Base-by-base conservation (phyloP, 2,888 invertebrate species). In the Thumatha senex region DNA sequence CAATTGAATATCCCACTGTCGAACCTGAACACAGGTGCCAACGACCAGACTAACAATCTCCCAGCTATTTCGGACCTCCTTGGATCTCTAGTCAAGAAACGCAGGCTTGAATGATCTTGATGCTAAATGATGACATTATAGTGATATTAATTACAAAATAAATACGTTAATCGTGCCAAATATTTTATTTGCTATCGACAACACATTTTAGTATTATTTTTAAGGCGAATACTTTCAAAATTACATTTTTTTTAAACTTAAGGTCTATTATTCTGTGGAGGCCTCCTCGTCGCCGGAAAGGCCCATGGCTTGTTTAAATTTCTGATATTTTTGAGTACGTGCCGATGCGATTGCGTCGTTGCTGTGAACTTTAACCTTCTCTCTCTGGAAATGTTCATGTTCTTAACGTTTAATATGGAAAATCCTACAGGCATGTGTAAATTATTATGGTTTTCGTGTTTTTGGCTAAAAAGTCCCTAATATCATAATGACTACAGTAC, bases 11-110 rank as follows among this genome's bases (percentile, higher is more conserved):
- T 92, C 41, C 89, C 91, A 0, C 64, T 92, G 40, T 78, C 92
- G 0, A 89, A 86, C 59, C 65, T 92, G 35, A 93, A 94, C 74
- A 93, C 94, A 0, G 93, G 93, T 0, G 92, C 93, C 15, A 93
- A 93, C 51, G 95, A 95, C 72, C 95, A 95, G 72, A 95, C 95
- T 0, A 95, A 94, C 79, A 95, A 95, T 76, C 82, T 96, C 53
- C 95, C 95, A 3, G 95, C 96, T 1, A 96, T 97, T 67, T 96
- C 96, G 0, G 97, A 97, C 84, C 93, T 97, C 61, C 88, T 96
- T 41, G 96, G 96, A 51, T 96, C 96, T 10, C 89, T 96, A 48
- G 95, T 96, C 52, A 97, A 96, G 86, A 96, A 96, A 76, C 92
- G 96, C 66, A 92, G 96, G 66, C 84, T 96, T 57, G 96, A 96